These are phyloP conservation scores for Branchipolynoe longqiensis DNA, from an alignment of 2,888 invertebrate species.

Conservation along the genomic window DNA sequence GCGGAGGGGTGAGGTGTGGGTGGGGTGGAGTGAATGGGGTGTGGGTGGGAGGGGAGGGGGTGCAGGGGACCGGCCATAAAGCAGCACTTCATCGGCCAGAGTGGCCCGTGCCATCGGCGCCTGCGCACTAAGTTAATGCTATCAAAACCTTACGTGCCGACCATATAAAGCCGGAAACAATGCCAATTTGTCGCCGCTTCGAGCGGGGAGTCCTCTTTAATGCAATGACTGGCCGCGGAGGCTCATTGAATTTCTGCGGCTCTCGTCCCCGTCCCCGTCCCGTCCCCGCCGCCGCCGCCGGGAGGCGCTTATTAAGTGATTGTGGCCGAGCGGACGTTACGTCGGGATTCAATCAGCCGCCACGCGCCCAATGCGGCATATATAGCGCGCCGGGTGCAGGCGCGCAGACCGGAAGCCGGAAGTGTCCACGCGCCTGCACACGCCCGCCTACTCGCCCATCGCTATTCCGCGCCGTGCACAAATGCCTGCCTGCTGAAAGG, in stretches of 20 bases:
- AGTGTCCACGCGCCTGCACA: too few species aligned
- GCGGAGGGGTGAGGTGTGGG: too few species aligned
- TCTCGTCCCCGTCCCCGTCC: slow-evolving; percentile 37
- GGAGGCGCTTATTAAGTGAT: slow-evolving; percentile 52
- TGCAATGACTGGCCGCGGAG: slow-evolving; percentile 33
- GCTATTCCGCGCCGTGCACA: too few species aligned
- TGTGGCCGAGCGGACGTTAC: slow-evolving; percentile 44
- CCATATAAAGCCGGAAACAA: slow-evolving; percentile 56
- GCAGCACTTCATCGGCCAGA: slow-evolving; percentile 43
- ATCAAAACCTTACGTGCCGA: slow-evolving; percentile 54
- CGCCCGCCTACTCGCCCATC: too few species aligned
- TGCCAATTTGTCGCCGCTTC: slow-evolving; percentile 52
- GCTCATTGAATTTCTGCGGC: slow-evolving; percentile 40
- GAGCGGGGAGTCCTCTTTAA: slow-evolving; percentile 30
- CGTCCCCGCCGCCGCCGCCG: too few species aligned
- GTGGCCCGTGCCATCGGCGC: slow-evolving; percentile 54
- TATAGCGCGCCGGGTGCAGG: too few species aligned
- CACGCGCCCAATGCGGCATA: slow-evolving; percentile 30
- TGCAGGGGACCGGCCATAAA: slow-evolving; percentile 31
- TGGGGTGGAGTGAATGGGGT: slow-evolving; percentile 10
- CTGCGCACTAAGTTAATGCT: slow-evolving; percentile 47
- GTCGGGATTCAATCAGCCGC: slow-evolving; percentile 46
- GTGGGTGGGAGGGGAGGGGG: slow-evolving; percentile 1
- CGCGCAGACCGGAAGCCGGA: too few species aligned
- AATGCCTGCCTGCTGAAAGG: too few species aligned